Evolutionary conservation across 2,888 invertebrate genomes (phyloP).

Genomic region (Calephelis perditalis): DNA sequence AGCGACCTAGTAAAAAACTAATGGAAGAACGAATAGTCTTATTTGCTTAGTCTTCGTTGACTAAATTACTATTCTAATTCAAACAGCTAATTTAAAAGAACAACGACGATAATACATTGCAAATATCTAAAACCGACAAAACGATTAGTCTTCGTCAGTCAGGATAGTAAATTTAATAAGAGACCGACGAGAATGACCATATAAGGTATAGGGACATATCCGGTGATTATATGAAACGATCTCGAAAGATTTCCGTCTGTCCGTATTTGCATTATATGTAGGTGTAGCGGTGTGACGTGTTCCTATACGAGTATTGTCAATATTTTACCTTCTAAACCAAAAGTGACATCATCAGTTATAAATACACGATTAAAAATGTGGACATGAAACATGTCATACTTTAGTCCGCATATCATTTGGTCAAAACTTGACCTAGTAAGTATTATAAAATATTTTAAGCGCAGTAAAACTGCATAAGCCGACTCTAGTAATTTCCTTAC

Average conservation of each 20-base stretch:
- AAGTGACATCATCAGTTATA: slow-evolving; percentile 61
- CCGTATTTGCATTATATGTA: slow-evolving; percentile 44
- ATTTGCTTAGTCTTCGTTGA: too few relatives aligned
- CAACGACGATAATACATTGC: too few relatives aligned
- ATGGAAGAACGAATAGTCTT: too few relatives aligned
- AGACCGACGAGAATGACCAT: slow-evolving; percentile 23
- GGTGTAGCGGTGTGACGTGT: slow-evolving; percentile 58
- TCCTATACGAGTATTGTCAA: slow-evolving; percentile 45
- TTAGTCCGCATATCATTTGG: neutral
- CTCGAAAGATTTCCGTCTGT: slow-evolving; percentile 37
- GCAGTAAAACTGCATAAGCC: too few relatives aligned
- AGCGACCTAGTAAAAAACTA: too few relatives aligned
- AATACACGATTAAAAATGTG: slow-evolving; percentile 45
- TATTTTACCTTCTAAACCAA: slow-evolving; percentile 50
- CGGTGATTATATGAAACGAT: slow-evolving; percentile 38
- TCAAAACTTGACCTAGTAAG: too few relatives aligned
- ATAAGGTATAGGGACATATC: slow-evolving; percentile 35
- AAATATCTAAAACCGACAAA: slow-evolving; percentile 12
- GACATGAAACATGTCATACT: neutral
- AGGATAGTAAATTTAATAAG: slow-evolving; percentile 26
- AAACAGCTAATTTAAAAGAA: too few relatives aligned
- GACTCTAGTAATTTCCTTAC: too few relatives aligned
- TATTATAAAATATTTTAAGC: too few relatives aligned
- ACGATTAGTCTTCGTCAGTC: slow-evolving; percentile 27
- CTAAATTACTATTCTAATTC: too few relatives aligned